Base-by-base conservation (phyloP, 2,797 vertebrate species). In the Dromococcyx pavoninus region DNA sequence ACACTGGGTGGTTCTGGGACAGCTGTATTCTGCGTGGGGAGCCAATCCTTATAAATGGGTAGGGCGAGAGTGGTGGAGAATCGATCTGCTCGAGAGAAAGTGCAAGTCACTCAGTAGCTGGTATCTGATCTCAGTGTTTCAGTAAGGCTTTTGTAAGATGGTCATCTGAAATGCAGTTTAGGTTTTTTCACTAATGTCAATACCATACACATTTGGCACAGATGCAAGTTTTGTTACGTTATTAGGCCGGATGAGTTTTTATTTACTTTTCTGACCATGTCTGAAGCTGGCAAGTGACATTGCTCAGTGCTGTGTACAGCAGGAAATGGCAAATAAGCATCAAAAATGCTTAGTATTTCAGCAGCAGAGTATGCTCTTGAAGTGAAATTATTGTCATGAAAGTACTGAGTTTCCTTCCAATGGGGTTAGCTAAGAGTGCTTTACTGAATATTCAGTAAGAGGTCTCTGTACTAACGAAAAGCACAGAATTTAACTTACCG, bases 11-110 rank as follows among this genome's bases (percentile, higher is more conserved):
- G 67, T 98, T 98, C 57, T 99, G 99, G 94, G 99, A 99, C 25
- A 99, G 93, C 85, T 99, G 98, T 48, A 99, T 95, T 24, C 99
- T 97, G n/a, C 99, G 99, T 6, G 99, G 98, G 35, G 99, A 99
- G 43, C 98, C 91, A 1, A 97, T 98, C 95, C 98, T 97, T 69
- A 99, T 89, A 11, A 97, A 98, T 0, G 99, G 99, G 88, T 98
- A 99, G 0, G 99, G 99, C 0, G 98, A 99, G 14, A 99, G 98
- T 1, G 98, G 98, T 6, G 99, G 98, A 5, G 98, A 97, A 13
- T 99, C 98, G 2, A 88, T 91, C 99, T 99, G 97, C n/a, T 12
- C 17, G 28, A 33, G 35, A 74, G 65, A 70, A 39, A 65, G 77
- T 3, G 35, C 8, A 72, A 44, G 28, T 2, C 3, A 21, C 23